Conservation (phyloP, 2,888 invertebrate species). For the Acleris sparsana region DNA sequence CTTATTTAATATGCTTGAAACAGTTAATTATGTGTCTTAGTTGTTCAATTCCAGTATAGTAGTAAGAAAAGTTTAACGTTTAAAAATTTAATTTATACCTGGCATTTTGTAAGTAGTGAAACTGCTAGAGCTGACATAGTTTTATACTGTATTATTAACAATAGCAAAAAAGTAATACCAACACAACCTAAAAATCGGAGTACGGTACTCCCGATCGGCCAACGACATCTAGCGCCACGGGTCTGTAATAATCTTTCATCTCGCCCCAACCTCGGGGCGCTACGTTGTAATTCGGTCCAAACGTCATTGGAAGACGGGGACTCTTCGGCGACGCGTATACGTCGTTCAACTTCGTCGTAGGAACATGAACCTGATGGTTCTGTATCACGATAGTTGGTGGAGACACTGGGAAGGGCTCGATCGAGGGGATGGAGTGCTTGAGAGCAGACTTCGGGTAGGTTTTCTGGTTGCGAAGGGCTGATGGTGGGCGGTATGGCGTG, state of each 20-base stretch:
- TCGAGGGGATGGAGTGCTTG: constrained; percentile 71
- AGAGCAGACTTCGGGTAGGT: constrained; percentile 77
- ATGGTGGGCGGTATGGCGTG: constrained; percentile 79
- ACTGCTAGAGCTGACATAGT: too few relatives aligned
- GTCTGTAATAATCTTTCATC: constrained; percentile 87
- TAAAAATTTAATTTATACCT: too few relatives aligned
- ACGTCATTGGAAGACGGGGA: constrained; percentile 67
- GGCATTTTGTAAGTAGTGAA: too few relatives aligned
- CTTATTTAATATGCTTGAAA: too few relatives aligned
- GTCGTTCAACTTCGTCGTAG: constrained; percentile 76
- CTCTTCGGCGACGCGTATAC: constrained; percentile 76
- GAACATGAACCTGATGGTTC: constrained; percentile 65
- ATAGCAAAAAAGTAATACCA: not conserved
- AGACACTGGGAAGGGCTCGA: constrained; percentile 77
- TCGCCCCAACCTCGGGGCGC: constrained; percentile 93
- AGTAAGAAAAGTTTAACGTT: too few relatives aligned
- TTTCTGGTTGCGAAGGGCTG: constrained; percentile 74
- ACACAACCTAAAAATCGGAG: constrained; percentile 77
- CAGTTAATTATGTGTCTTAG: too few relatives aligned
- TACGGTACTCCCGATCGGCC: constrained; percentile 62
- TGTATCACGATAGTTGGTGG: constrained; percentile 64
- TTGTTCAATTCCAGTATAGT: too few relatives aligned
- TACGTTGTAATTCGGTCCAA: constrained; percentile 89
- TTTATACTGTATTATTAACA: too few relatives aligned
- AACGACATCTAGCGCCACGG: constrained; percentile 87